These are phyloP conservation scores for Hybos culiciformis DNA, from an alignment of 2,888 invertebrate genomes.

Conservation along the genomic window DNA sequence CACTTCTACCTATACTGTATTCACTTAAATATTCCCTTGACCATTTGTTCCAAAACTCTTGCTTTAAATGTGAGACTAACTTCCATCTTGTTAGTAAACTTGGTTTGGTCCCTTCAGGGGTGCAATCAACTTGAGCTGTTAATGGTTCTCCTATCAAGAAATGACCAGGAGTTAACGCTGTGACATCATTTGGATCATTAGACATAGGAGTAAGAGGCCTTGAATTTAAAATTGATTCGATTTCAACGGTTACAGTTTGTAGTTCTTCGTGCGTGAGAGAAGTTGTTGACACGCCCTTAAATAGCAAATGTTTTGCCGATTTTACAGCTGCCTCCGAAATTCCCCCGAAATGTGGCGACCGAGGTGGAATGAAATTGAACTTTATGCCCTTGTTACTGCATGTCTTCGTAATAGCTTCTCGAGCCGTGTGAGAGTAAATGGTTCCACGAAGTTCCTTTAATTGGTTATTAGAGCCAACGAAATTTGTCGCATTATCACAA, in stretches of 20 bases:
- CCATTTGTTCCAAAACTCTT: not conserved
- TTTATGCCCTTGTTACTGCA: not conserved
- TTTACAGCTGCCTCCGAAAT: conserved; percentile 15
- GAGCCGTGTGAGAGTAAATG: no score
- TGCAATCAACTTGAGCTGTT: no score
- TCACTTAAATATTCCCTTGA: not conserved
- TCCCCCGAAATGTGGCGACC: conserved; percentile 13
- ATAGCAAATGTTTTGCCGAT: conserved; percentile 12
- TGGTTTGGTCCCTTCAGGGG: not conserved
- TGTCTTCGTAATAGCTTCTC: not conserved
- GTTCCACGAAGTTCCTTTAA: not conserved
- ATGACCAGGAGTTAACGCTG: not conserved
- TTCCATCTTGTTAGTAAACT: not conserved
- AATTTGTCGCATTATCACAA: conserved; percentile 10
- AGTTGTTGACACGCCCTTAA: conserved; percentile 10
- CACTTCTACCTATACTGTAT: not conserved
- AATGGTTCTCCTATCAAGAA: not conserved
- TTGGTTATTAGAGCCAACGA: conserved; percentile 9
- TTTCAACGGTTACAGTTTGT: conserved; percentile 14
- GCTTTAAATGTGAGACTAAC: not conserved
- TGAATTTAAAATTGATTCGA: conserved; percentile 17
- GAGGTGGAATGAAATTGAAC: conserved; percentile 13
- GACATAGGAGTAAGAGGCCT: conserved; percentile 14
- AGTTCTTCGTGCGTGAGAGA: conserved; percentile 13
- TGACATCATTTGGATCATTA: conserved; percentile 14